Evolutionary conservation across 2,888 invertebrate genomes (phyloP).

Genomic region (Parelbella ahira): DNA sequence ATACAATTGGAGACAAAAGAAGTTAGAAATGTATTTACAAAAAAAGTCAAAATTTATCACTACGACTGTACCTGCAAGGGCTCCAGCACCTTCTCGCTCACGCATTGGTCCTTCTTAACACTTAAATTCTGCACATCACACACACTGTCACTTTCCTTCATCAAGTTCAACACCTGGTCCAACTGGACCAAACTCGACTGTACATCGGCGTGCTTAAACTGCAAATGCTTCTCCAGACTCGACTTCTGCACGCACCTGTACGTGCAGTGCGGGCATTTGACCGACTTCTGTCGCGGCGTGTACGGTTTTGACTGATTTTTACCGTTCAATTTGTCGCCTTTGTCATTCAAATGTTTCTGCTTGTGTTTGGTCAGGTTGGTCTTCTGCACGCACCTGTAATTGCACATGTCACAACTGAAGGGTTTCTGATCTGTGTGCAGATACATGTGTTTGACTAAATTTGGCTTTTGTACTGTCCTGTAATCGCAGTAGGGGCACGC

Average conservation of each 20-base stretch:
- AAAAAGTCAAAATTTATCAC: too few species aligned
- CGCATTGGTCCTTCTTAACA: constrained; percentile 29
- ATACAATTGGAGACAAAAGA: too few species aligned
- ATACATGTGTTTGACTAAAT: constrained; percentile 76
- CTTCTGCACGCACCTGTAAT: constrained; percentile 72
- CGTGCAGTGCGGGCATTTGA: constrained; percentile 62
- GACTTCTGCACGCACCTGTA: constrained; percentile 71
- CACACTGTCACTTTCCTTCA: constrained; percentile 44
- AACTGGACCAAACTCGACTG: constrained; percentile 15
- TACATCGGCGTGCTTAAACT: constrained; percentile 56
- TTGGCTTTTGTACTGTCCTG: constrained; percentile 73
- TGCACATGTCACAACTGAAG: constrained; percentile 71
- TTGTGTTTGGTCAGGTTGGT: constrained; percentile 74
- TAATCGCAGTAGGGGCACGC: constrained; percentile 74
- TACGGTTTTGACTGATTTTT: constrained; percentile 61
- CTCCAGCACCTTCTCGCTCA: constrained; percentile 31
- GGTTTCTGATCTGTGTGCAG: constrained; percentile 74
- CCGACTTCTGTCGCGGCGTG: constrained; percentile 63
- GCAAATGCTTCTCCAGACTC: constrained; percentile 70
- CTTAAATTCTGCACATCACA: constrained; percentile 27
- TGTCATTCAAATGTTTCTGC: constrained; percentile 67
- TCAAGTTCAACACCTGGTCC: constrained; percentile 44
- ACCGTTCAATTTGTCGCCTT: constrained; percentile 50
- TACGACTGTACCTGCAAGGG: constrained; percentile 38
- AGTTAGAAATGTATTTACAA: too few species aligned